Evolutionary conservation across 2,888 invertebrate species (phyloP), one percentile per base, ranked within the genome.

Genomic region (Orgyia antiqua): DNA sequence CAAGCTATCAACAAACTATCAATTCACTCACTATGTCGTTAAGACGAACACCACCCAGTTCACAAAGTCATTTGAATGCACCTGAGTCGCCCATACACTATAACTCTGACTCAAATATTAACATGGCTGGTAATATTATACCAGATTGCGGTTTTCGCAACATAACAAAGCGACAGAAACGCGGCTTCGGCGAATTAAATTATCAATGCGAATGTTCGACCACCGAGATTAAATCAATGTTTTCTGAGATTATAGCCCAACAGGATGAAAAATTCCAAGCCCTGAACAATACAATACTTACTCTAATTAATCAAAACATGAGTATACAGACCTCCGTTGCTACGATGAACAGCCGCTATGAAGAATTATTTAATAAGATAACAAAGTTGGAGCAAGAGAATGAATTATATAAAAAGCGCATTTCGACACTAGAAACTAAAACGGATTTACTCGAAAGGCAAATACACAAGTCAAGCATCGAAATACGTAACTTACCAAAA

Each of bases 401-500:
- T 5, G 15, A 5, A 1, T n/a, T 9, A 25, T 15, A 13, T 2
- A 5, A 15, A 15, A n/a, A 13, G 2, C 13, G 4, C 5, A 13
- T 25, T 1, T 2, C 2, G 4, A n/a, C 13, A 4, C 13, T 25
- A 3, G 25, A 25, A 9, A 25, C 2, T 6, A 25, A n/a, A 13
- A 13, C 15, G 10, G 4, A 15, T 4, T 6, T 15, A 4, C 15
- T 15, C 6, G 15, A 15, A 6, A 4, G 15, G 15, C 3, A 15
- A 6, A 3, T 4, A 13, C 25, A 10, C 4, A 3, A 5, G 4
- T 13, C 13, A 13, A 9, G 13, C 2, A n/a, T 25, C 8, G 25
- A 25, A 25, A 13, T 25, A 2, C 13, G 25, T 6, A 25, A 25
- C 25, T n/a, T 25, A n/a, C 25, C 25, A 4, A 13, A 13, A 13